These are phyloP conservation scores for Drosophila koepferae DNA, from an alignment of 2,888 invertebrate species.

Conservation along the genomic window DNA sequence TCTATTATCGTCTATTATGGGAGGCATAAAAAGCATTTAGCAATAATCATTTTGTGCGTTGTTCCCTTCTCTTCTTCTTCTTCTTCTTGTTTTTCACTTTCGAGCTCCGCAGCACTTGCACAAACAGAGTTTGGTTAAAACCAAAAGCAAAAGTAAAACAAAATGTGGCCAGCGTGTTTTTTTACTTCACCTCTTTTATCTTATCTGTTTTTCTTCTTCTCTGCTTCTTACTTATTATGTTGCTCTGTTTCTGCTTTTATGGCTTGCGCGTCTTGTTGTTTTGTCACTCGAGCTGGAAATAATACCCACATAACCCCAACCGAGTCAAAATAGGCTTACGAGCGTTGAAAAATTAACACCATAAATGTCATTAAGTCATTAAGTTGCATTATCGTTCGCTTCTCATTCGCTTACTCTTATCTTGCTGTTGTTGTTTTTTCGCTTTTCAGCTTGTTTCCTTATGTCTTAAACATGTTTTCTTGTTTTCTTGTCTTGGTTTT, in stretches of 20 bases:
- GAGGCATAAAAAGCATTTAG: conserved; percentile 27
- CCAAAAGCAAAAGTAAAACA: conserved; percentile 8
- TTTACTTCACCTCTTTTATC: conserved; percentile 17
- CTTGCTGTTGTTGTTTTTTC: conserved; percentile 31
- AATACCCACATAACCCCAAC: conserved; percentile 16
- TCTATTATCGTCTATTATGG: conserved; percentile 24
- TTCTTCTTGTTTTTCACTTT: conserved; percentile 31
- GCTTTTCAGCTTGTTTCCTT: conserved; percentile 34
- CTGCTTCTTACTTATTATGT: conserved; percentile 18
- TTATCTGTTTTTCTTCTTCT: conserved; percentile 44
- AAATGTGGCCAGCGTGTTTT: conserved; percentile 33
- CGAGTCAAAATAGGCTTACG: conserved; percentile 42
- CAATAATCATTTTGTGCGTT: conserved; percentile 21
- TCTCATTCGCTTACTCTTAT: conserved; percentile 36
- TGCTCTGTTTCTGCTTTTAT: conserved; percentile 20
- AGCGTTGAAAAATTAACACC: conserved; percentile 46
- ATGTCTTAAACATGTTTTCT: conserved; percentile 36
- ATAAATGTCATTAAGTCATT: conserved; percentile 74
- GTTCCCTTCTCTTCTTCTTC: conserved; percentile 12
- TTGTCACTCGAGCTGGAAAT: conserved; percentile 20
- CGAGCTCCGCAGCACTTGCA: conserved; percentile 39
- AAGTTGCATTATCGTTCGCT: conserved; percentile 51
- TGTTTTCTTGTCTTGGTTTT: conserved; percentile 31
- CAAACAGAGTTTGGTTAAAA: conserved; percentile 48
- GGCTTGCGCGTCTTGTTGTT: conserved; percentile 26